Conservation (phyloP, 2,888 invertebrate genomes). For the Amphipyra tragopoginis region DNA sequence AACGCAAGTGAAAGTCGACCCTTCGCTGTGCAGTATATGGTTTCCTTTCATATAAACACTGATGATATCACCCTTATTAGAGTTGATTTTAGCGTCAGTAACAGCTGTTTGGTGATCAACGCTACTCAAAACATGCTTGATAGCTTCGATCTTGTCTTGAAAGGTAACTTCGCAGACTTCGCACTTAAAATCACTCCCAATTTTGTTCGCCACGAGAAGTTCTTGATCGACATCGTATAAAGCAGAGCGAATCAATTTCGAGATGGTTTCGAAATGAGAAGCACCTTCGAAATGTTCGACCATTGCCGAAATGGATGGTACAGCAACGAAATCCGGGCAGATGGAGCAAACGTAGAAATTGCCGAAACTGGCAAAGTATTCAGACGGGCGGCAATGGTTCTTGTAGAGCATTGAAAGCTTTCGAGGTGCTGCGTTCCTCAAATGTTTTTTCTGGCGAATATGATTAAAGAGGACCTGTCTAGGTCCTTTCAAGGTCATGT, state of each 20-base stretch:
- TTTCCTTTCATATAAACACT: constrained; percentile 84
- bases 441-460: constrained; percentile 85
- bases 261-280: constrained; percentile 76
- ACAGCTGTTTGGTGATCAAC: constrained; percentile 76
- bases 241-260: constrained; percentile 76
- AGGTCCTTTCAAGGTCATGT: constrained; percentile 84
- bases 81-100: constrained; percentile 67
- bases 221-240: constrained; percentile 72
- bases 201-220: constrained; percentile 70
- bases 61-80: constrained; percentile 81
- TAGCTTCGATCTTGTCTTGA: constrained; percentile 67
- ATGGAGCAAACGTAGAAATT: constrained; percentile 83
- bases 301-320: constrained; percentile 83
- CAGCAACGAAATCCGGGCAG: constrained; percentile 77
- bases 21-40: constrained; percentile 80
- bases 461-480: constrained; percentile 86
- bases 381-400: constrained; percentile 82
- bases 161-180: constrained; percentile 73
- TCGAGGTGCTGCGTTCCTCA: constrained; percentile 83
- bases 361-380: constrained; percentile 85
- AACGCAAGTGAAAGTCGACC: constrained; percentile 75
- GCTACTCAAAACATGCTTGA: constrained; percentile 75
- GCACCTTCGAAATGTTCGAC: constrained; percentile 83
- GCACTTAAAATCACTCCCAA: constrained; percentile 68
- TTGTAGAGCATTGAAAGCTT: constrained; percentile 80